A percentile compares a stretch with the other conserved stretches of the same genome.
phyloP scores from a whole-genome alignment of 2,797 vertebrate species.

The Setipinna tenuifilis region DNA sequence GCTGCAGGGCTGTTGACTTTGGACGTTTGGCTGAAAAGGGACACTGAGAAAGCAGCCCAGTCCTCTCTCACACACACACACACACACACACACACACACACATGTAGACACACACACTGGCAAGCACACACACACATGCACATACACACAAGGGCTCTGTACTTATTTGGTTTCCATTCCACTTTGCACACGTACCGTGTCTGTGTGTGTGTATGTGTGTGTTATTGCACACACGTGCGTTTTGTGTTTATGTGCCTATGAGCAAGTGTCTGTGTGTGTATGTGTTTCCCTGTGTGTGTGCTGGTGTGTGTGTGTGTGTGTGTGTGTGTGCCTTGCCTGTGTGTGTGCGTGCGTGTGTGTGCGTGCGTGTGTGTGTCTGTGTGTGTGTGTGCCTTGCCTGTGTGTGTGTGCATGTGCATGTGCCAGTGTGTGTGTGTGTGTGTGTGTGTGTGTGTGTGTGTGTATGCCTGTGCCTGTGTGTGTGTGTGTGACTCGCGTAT shows the following conservation, averaged over 20 bases:
- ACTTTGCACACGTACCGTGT: too few species aligned
- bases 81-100: slow-evolving; percentile 19
- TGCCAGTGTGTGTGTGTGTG: neutral
- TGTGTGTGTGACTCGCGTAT: neutral
- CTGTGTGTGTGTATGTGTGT: too few species aligned
- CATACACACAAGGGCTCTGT: neutral
- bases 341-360: too few species aligned
- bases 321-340: too few species aligned
- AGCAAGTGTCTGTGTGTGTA: too few species aligned
- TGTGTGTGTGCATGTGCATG: neutral
- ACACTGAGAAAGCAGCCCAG: slow-evolving; percentile 66
- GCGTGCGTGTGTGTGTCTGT: too few species aligned
- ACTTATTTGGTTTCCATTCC: too few species aligned
- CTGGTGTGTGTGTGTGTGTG: too few species aligned
- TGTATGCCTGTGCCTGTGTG: neutral
- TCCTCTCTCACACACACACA: slow-evolving; percentile 30
- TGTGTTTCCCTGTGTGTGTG: too few species aligned
- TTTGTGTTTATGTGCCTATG: too few species aligned
- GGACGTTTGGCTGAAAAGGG: slow-evolving; percentile 67
- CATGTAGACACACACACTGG: neutral
- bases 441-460: neutral
- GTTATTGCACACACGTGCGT: too few species aligned
- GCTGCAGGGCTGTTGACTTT: slow-evolving; percentile 74
- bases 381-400: too few species aligned
- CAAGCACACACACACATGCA: neutral